Evolutionary conservation across 2,888 invertebrate genomes (phyloP), one percentile per base, ranked within the genome.

Genomic region (Clanis bilineata): DNA sequence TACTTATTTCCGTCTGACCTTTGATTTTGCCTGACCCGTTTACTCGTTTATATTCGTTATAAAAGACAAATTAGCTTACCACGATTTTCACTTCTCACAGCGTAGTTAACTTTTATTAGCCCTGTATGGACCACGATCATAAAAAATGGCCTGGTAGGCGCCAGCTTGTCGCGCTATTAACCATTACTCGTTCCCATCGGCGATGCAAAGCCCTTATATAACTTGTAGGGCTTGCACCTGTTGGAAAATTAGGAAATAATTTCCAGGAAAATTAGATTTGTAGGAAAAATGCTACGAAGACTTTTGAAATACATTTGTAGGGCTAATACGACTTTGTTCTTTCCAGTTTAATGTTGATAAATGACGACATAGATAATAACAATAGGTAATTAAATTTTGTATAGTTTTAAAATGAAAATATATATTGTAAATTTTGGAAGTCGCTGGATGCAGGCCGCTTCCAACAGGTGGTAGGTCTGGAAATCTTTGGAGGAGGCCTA

Each of bases 111-210:
- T 77, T 78, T 79, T 76, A 77, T 70, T 64, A 62, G 59, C 61
- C 62, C 66, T 61, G 59, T 71, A 63, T 62, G 64, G 62, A 60
- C 70, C 76, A 74, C 78, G 75, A 77, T 51, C 74, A 79, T 77
- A 78, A 81, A 82, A 80, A 79, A 73, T 68, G 74, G 75, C 78
- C 77, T 69, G 66, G 62, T 63, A 67, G 82, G 83, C 82, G 84
- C 81, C 85, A 63, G 74, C 69, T 73, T 78, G 86, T 73, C 85
- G 85, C 74, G 70, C 76, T 79, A 80, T 84, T 81, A 84, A 78
- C 72, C 74, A 71, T 78, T 77, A 82, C 81, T 77, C 70, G 73
- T 72, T 72, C 70, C 71, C 66, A 72, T 71, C 61, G 66, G 63
- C 67, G 67, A 71, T 55, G 51, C 43, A 44, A 6, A 39, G 18